These are phyloP conservation scores for Lasioglossum zephyrum DNA, from an alignment of 2,888 invertebrate species.

Conservation along the genomic window DNA sequence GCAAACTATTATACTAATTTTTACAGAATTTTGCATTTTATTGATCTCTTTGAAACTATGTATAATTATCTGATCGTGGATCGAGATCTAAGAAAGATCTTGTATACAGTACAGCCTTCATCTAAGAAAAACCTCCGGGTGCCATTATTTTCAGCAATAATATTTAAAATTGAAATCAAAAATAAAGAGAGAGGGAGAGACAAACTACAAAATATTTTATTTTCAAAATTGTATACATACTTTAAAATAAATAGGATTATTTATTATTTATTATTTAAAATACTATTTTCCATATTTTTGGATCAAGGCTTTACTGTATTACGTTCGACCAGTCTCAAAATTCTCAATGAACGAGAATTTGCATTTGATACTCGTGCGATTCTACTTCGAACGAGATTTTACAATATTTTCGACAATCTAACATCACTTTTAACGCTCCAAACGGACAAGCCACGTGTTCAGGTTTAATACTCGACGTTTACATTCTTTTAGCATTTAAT, in stretches of 20 bases:
- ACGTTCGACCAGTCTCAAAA: background rate
- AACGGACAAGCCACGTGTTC: slow-evolving; percentile 14
- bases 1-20: background rate
- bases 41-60: background rate
- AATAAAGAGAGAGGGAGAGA: too few species aligned
- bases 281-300: too few species aligned
- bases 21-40: background rate
- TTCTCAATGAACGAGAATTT: background rate
- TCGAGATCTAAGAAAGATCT: background rate
- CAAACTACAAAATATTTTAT: too few species aligned
- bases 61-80: background rate
- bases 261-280: too few species aligned
- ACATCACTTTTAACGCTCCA: background rate
- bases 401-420: slow-evolving; percentile 20
- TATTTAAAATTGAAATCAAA: too few species aligned
- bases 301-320: too few species aligned
- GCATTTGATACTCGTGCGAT: background rate
- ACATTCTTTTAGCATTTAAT: slow-evolving; percentile 42
- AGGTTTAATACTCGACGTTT: slow-evolving; percentile 1
- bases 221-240: too few species aligned
- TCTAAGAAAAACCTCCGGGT: too few species aligned
- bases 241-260: too few species aligned
- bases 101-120: too few species aligned
- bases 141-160: too few species aligned
- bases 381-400: background rate